phyloP scores from a whole-genome alignment of 2,113 vertebrate species.

The Hydropotes inermis region DNA sequence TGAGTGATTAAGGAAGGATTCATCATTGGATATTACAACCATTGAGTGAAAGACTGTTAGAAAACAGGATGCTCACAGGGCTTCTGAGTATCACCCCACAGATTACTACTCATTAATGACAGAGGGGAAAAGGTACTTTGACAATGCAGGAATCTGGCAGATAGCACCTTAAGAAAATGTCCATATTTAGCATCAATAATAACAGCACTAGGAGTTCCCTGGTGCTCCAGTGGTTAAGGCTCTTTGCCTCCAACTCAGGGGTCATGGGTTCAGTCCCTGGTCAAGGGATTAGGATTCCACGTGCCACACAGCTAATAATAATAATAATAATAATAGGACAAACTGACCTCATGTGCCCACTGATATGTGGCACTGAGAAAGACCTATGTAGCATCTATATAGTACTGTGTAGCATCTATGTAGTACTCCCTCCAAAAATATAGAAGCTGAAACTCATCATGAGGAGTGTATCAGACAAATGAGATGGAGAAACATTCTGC shows the following conservation, averaged over 20 bases:
- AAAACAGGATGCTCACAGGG: not conserved
- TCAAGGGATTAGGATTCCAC: not conserved
- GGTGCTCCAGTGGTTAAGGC: not conserved
- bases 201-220: not conserved
- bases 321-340: not conserved
- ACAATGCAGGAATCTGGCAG: not conserved
- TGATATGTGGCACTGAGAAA: not conserved
- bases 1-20: not conserved
- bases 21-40: not conserved
- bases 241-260: not conserved
- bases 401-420: not conserved
- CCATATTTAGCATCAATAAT: not conserved
- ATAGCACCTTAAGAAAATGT: not conserved
- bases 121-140: not conserved
- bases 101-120: not conserved
- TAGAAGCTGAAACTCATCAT: not conserved
- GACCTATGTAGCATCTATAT: not conserved
- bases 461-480: not conserved
- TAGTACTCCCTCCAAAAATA: not conserved
- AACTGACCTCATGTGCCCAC: not conserved
- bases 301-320: not conserved
- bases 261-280: not conserved
- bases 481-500: not conserved
- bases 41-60: not conserved
- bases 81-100: not conserved